Evolutionary conservation across 2,797 vertebrate genomes (phyloP).

Genomic region (Anas capensis): DNA sequence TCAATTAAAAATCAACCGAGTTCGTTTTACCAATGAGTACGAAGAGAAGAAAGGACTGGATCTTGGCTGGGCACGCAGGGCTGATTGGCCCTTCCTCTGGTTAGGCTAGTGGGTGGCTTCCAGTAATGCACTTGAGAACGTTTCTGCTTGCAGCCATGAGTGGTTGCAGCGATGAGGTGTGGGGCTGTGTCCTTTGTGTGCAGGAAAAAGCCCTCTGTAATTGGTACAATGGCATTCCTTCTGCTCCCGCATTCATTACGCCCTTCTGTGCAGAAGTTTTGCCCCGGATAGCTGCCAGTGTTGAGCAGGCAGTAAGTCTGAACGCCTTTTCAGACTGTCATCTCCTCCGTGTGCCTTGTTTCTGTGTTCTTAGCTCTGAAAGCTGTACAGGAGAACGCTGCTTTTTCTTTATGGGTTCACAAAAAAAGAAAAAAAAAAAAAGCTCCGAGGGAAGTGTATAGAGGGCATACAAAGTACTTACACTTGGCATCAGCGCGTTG

Average conservation of each 20-base stretch:
- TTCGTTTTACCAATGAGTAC: neutral
- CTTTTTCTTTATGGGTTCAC: neutral
- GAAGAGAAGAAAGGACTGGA: neutral
- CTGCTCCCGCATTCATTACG: neutral
- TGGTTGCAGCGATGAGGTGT: slow-evolving; percentile 41
- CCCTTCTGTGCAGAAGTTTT: neutral
- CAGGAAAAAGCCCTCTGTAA: slow-evolving; percentile 52
- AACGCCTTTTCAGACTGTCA: neutral
- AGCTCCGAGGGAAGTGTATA: fast-evolving
- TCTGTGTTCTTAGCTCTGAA: neutral
- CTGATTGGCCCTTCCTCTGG: neutral
- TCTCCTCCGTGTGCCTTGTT: neutral
- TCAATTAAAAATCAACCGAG: neutral
- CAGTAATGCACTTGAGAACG: neutral
- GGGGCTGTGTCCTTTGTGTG: slow-evolving; percentile 75
- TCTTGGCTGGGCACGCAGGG: neutral
- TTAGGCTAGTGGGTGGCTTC: neutral
- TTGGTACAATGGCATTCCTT: slow-evolving; percentile 40
- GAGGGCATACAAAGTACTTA: neutral
- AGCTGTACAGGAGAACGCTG: neutral
- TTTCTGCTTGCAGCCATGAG: slow-evolving; percentile 25
- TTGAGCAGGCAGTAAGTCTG: neutral
- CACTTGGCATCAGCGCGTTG: slow-evolving; percentile 31
- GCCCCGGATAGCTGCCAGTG: neutral
- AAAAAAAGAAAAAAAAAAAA: neutral